These are phyloP conservation scores for Candoia aspera DNA, from an alignment of 2,113 vertebrate species.

Conservation along the genomic window DNA sequence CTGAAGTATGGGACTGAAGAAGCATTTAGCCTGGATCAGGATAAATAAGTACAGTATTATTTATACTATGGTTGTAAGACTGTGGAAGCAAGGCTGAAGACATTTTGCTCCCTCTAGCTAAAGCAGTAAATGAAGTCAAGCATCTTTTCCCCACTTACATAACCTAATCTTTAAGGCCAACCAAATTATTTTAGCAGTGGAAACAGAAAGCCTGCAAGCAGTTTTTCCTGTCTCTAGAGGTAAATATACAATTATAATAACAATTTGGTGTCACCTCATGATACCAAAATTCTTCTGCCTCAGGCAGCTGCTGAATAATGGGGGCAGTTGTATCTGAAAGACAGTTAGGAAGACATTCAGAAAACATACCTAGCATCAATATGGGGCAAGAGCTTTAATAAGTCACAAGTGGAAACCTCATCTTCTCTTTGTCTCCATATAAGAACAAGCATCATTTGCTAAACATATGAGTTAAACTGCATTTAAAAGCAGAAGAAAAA, in stretches of 20 bases:
- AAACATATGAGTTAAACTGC: background rate
- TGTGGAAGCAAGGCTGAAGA: background rate
- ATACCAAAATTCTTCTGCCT: background rate
- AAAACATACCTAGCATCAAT: background rate
- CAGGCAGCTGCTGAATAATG: background rate
- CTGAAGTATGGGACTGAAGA: background rate
- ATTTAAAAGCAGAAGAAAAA: background rate
- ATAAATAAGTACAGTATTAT: background rate
- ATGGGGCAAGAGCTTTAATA: background rate
- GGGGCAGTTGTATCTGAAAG: background rate
- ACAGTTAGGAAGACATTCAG: background rate
- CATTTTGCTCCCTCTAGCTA: background rate
- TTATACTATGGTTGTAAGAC: background rate
- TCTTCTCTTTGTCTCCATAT: background rate
- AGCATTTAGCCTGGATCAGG: background rate
- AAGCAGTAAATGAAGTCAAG: background rate
- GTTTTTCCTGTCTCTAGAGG: background rate
- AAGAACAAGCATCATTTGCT: background rate
- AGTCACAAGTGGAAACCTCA: background rate
- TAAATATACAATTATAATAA: background rate
- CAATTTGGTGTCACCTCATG: background rate
- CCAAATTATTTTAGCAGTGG: background rate
- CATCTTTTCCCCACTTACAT: background rate
- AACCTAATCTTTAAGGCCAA: background rate
- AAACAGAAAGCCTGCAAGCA: background rate